Base-by-base conservation (phyloP, 2,797 vertebrate species). In the Acrocephalus scirpaceus region DNA sequence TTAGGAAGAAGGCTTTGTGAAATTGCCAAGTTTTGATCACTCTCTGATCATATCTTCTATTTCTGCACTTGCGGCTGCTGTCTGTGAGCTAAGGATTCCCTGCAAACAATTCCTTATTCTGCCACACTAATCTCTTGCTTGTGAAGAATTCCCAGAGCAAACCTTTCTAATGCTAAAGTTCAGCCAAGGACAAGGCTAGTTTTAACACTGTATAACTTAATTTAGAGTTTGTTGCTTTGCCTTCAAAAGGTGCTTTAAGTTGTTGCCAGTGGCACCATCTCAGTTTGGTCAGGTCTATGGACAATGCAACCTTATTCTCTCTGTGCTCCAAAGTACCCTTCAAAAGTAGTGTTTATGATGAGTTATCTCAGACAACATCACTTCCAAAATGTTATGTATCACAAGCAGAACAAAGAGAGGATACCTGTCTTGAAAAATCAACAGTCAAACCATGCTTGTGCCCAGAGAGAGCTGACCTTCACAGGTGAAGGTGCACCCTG, bases 51-150 rank as follows among this genome's bases (percentile, higher is more conserved):
- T 2, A 2, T 17, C 18, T 64, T 36, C 17, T 83, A 26, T 50
- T 86, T 73, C 40, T 88, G 60, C 72, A 34, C 23, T 71, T 2
- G 0, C 27, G 16, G 17, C 45, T 86, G 40, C 11, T 48, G 14
- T 51, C 19, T 14, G 4, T 2, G 17, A 87, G 13, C 2, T 48
- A 40, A 77, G 17, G 40, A 47, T 66, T 66, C 40, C 48, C 27
- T 66, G 48, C 16, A 74, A 77, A 66, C 0, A 0, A 27, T 74
- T 57, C 20, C 10, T 17, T 9, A 26, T 47, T 45, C 7, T 2
- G 0, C n/a, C 15, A 8, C 2, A 2, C 32, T 38, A 12, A 60
- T 42, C 23, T 83, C 12, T 80, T 45, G 6, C 22, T 22, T 67
- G 22, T 42, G 26, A 80, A 29, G 40, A 29, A 44, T 40, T 90